phyloP scores from a whole-genome alignment of 2,113 vertebrate genomes.

The Xenopus laevis region DNA sequence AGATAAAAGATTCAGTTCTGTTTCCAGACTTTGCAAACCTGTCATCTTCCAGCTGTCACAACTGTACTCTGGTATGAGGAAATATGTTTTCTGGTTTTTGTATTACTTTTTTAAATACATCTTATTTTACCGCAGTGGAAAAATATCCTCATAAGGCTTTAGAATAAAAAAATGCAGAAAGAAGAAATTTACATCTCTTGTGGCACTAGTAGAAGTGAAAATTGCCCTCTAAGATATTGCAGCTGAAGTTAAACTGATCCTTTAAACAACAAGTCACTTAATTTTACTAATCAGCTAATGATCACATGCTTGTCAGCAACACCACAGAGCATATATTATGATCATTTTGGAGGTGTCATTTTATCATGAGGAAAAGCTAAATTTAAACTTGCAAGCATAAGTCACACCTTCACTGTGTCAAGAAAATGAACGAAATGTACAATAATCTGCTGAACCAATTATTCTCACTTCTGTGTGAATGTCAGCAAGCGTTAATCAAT shows the following conservation, averaged over 20 bases:
- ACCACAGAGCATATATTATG: conserved; percentile 23
- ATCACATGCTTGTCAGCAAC: conserved; percentile 29
- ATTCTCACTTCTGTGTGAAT: conserved; percentile 29
- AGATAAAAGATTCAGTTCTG: too few relatives aligned
- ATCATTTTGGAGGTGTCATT: conserved; percentile 29
- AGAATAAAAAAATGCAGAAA: too few relatives aligned
- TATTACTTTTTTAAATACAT: too few relatives aligned
- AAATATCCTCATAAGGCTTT: too few relatives aligned
- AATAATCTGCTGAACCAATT: conserved; percentile 37
- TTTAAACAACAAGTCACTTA: too few relatives aligned
- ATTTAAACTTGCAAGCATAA: conserved; percentile 36
- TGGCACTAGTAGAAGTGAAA: too few relatives aligned
- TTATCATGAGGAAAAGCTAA: conserved; percentile 29
- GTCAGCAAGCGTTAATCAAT: conserved; percentile 43
- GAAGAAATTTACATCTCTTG: too few relatives aligned
- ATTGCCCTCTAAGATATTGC: neutral
- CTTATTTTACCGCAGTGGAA: too few relatives aligned
- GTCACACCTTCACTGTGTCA: conserved; percentile 40
- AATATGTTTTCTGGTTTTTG: too few relatives aligned
- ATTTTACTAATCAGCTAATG: conserved; percentile 16
- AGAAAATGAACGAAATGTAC: conserved; percentile 17
- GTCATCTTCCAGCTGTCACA: too few relatives aligned
- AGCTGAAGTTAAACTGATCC: neutral
- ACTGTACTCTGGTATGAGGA: too few relatives aligned
- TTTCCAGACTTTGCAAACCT: too few relatives aligned